Conservation (phyloP, 2,113 vertebrate species). For the Abramis brama region DNA sequence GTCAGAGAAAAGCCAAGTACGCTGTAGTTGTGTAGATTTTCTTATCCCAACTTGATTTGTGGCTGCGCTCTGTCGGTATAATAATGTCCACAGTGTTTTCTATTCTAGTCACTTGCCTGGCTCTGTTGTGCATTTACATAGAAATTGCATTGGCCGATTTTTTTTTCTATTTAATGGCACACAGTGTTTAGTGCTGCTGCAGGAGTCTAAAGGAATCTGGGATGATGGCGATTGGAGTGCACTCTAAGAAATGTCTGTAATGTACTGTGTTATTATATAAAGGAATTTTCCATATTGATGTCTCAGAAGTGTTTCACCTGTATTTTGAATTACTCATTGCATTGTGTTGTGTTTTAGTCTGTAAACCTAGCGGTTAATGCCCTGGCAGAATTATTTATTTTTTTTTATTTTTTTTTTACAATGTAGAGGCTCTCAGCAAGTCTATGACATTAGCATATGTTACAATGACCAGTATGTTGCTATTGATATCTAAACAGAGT, state of each 20-base stretch:
- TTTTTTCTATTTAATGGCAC: slow-evolving; percentile 23
- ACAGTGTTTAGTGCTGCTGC: background rate
- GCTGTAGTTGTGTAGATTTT: slow-evolving; percentile 17
- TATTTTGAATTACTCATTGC: background rate
- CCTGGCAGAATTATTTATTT: background rate
- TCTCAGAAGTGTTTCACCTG: background rate
- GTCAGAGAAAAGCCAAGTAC: slow-evolving; percentile 6
- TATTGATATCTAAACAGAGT: slow-evolving; percentile 1
- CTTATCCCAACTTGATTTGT: slow-evolving; percentile 46
- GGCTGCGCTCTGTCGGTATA: slow-evolving; percentile 24
- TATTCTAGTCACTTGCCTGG: slow-evolving; percentile 38
- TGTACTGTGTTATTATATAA: background rate
- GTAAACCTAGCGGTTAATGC: no score
- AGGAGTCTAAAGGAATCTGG: slow-evolving; percentile 11
- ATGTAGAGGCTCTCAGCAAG: background rate
- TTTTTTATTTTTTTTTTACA: background rate
- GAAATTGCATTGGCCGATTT: slow-evolving; percentile 43
- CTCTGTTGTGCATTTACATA: slow-evolving; percentile 52
- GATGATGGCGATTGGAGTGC: background rate
- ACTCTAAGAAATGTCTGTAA: background rate
- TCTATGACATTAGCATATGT: background rate
- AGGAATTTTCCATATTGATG: background rate
- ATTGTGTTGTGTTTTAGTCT: background rate
- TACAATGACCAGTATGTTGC: background rate
- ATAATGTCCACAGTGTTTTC: slow-evolving; percentile 9